Conservation (phyloP, 2,888 invertebrate genomes). For the Nephrotoma guestfalica region DNA sequence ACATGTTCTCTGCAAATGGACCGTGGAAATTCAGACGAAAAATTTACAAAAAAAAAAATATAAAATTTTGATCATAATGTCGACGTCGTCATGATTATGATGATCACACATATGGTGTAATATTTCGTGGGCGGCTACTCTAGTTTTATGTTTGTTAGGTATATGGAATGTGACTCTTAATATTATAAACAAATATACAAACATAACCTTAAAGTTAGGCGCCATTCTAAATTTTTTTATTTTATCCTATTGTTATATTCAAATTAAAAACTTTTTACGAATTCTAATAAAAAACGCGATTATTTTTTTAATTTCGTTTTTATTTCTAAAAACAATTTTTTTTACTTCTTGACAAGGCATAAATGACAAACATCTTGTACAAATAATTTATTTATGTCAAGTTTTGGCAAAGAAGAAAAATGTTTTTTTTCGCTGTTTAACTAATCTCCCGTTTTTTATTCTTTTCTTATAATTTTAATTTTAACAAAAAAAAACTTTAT, state of each 20-base stretch:
- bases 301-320: background rate
- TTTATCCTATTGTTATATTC: background rate
- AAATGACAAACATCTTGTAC: slow-evolving; percentile 4
- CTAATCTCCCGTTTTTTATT: background rate
- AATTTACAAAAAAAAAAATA: background rate
- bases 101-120: background rate
- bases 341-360: slow-evolving; percentile 2
- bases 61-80: background rate
- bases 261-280: background rate
- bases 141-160: background rate
- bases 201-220: background rate
- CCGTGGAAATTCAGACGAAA: slow-evolving; percentile 3
- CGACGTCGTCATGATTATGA: background rate
- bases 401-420: background rate
- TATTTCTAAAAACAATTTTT: background rate
- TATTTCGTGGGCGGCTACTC: background rate
- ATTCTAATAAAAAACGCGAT: background rate
- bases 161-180: background rate
- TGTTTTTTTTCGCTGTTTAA: background rate
- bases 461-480: background rate
- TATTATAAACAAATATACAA: background rate
- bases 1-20: slow-evolving; percentile 1
- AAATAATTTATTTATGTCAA: slow-evolving; percentile 3
- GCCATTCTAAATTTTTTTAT: background rate
- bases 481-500: background rate